Conservation (phyloP, 2,797 vertebrate genomes). For the Ibycter americanus region DNA sequence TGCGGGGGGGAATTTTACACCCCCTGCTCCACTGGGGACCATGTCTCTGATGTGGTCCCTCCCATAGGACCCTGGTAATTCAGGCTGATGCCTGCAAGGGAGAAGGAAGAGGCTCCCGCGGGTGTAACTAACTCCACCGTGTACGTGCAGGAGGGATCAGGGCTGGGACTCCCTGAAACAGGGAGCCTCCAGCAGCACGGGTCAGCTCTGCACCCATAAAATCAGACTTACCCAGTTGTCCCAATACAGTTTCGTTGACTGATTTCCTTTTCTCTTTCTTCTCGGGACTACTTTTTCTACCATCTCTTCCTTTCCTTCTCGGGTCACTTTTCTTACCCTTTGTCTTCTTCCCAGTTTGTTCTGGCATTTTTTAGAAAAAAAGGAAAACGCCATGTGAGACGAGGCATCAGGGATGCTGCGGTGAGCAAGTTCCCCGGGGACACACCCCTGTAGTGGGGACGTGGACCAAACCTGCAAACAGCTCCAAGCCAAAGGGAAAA, state of each 20-base stretch:
- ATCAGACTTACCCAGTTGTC: conserved; percentile 88
- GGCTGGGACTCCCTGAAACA: not conserved
- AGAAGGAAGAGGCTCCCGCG: not conserved
- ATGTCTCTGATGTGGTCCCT: not conserved
- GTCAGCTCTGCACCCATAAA: not conserved
- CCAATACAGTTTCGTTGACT: conserved; percentile 87
- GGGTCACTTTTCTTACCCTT: conserved; percentile 87
- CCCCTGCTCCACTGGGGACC: not conserved
- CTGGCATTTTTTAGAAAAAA: conserved; percentile 73
- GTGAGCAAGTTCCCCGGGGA: not conserved
- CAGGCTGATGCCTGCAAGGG: not conserved
- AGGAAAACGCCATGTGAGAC: conserved; percentile 14
- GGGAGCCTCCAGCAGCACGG: not conserved
- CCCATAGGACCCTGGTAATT: not conserved
- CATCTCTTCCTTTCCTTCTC: conserved; percentile 85
- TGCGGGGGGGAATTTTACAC: not conserved
- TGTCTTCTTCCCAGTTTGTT: conserved; percentile 85
- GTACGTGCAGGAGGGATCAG: not conserved
- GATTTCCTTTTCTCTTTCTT: conserved; percentile 92
- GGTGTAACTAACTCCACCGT: not conserved
- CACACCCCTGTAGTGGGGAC: not conserved
- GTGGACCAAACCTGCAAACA: not conserved
- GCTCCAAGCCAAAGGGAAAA: not conserved
- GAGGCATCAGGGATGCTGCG: not conserved
- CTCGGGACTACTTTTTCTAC: conserved; percentile 87